Percentiles rank a stretch among this genome's conserved stretches.
These are phyloP conservation scores for Antechinus stuartii DNA, from an alignment of 2,113 vertebrate genomes.

Conservation along the genomic window DNA sequence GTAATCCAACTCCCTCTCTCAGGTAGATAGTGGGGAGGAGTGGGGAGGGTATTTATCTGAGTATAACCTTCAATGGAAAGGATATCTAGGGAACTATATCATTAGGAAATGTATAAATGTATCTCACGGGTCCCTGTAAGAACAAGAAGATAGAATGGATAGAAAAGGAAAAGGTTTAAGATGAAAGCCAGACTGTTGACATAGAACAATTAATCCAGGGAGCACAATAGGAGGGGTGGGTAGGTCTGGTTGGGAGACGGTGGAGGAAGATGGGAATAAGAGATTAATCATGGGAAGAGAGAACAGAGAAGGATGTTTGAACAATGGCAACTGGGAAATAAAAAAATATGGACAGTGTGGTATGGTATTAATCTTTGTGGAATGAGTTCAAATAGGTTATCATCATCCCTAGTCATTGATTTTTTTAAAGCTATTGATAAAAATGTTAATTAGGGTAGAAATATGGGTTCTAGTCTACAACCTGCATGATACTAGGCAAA, in stretches of 20 bases:
- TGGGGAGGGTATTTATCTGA: neutral
- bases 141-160: neutral
- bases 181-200: neutral
- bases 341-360: neutral
- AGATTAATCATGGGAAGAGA: neutral
- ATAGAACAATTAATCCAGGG: neutral
- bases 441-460: neutral
- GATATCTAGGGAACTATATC: neutral
- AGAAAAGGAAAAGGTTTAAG: neutral
- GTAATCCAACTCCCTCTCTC: neutral
- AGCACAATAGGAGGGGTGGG: neutral
- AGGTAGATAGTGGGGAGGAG: neutral
- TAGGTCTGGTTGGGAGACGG: neutral
- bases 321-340: neutral
- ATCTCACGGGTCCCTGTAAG: neutral
- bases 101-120: neutral
- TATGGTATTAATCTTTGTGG: neutral
- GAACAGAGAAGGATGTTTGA: neutral
- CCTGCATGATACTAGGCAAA: neutral
- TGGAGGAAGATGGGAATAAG: neutral
- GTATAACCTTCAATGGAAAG: neutral
- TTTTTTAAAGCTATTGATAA: neutral
- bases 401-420: neutral
- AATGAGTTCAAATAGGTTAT: neutral
- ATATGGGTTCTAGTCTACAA: neutral